Evolutionary conservation across 2,888 invertebrate species (phyloP).

Genomic region (Periphyllus acericola): DNA sequence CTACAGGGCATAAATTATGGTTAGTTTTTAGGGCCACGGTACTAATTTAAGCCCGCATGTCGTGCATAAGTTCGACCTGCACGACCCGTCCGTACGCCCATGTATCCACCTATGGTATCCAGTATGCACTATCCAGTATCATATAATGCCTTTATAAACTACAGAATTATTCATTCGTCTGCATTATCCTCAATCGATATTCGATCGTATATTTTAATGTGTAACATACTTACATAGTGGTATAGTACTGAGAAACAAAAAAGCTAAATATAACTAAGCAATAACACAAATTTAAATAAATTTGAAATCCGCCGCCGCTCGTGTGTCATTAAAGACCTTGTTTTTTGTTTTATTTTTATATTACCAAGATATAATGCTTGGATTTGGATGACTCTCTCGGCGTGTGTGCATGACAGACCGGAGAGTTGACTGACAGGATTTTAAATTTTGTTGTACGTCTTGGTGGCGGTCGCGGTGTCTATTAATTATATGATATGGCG

Average conservation of each 20-base stretch:
- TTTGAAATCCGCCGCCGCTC: background rate
- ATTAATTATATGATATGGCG: background rate
- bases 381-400: background rate
- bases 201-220: too few relatives aligned
- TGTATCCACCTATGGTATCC: too few relatives aligned
- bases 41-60: too few relatives aligned
- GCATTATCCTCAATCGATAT: too few relatives aligned
- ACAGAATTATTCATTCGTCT: too few relatives aligned
- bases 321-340: background rate
- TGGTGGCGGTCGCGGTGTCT: background rate
- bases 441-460: background rate
- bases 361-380: background rate
- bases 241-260: background rate
- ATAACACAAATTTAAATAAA: background rate
- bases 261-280: background rate
- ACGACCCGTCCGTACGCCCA: too few relatives aligned
- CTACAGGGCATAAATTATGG: too few relatives aligned
- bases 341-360: background rate
- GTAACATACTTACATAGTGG: too few relatives aligned
- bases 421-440: slow-evolving; percentile 2
- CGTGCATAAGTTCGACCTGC: too few relatives aligned
- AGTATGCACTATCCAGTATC: too few relatives aligned
- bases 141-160: too few relatives aligned
- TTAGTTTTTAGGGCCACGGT: too few relatives aligned
- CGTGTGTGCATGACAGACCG: background rate